phyloP scores from a whole-genome alignment of 2,797 vertebrate genomes.

The Chelidonichthys spinosus region DNA sequence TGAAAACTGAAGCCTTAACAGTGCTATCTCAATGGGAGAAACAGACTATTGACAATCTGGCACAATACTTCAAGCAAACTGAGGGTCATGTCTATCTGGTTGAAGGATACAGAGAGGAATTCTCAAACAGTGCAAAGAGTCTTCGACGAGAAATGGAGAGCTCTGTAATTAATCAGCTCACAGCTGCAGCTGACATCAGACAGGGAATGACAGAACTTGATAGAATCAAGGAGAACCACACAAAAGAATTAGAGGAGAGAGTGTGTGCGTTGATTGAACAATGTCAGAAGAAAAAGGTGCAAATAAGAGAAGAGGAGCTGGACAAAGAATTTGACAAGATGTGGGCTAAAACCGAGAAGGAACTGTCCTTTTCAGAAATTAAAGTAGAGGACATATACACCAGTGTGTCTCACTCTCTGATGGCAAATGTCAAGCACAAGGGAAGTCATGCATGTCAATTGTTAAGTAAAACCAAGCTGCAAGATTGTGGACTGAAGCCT shows the following conservation, averaged over 20 bases:
- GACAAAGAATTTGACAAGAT: constrained; percentile 65
- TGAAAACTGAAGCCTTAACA: constrained; percentile 54
- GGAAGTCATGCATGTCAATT: constrained; percentile 43
- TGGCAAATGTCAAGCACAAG: constrained; percentile 49
- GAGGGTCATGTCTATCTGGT: constrained; percentile 70
- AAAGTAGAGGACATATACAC: not conserved
- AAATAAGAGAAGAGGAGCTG: constrained; percentile 36
- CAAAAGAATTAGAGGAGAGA: constrained; percentile 55
- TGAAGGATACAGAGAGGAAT: constrained; percentile 73
- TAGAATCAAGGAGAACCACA: constrained; percentile 54
- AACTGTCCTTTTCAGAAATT: constrained; percentile 5
- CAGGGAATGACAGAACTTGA: constrained; percentile 62
- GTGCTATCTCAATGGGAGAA: constrained; percentile 55
- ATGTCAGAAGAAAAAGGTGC: constrained; percentile 33
- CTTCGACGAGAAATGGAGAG: constrained; percentile 62
- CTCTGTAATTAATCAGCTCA: constrained; percentile 48
- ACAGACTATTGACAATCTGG: constrained; percentile 52
- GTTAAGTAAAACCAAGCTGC: not conserved
- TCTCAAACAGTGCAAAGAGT: constrained; percentile 62
- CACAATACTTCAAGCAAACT: constrained; percentile 69
- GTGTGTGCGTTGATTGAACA: constrained; percentile 49
- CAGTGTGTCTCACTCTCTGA: constrained; percentile 15
- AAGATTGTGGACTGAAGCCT: not conserved
- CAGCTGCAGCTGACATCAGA: constrained; percentile 50
- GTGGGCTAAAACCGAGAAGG: constrained; percentile 56